Base-by-base conservation (phyloP, 2,797 vertebrate species). In the Cynodonichthys magdalenae region DNA sequence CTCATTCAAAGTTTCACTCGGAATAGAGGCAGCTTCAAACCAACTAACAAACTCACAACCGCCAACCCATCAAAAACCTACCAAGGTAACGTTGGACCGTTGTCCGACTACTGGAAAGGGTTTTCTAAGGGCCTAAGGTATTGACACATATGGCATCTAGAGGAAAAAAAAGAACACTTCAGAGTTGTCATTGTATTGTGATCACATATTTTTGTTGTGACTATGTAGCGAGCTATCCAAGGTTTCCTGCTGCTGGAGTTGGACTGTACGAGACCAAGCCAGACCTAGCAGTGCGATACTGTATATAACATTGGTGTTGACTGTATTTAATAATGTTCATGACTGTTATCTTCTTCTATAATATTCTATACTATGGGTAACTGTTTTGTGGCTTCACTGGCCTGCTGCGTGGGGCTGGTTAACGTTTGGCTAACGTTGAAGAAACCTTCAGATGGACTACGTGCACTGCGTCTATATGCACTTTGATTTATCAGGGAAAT, bases 401-500 rank as follows among this genome's bases (percentile, higher is more conserved):
- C 93, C 94, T 93, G 93, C 90, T 90, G 90, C 90, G 92, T 92
- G 89, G 92, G 92, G 91, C 93, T 93, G 90, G 91, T 87, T 92
- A 91, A 92, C 81, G 88, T 93, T 87, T 81, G 83, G 89, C 87
- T 85, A 86, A 89, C 82, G 90, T 90, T 80, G 85, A 87, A 87
- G 88, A 92, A 90, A 91, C 89, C 90, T 94, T 95, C 93, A 93
- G 93, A 96, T 93, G 94, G 94, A 95, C 95, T 93, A 95, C 93
- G 94, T 94, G 96, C 96, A 96, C 95, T 96, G 95, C 94, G 95
- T 97, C 95, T 95, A 95, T 96, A 95, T 96, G 96, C 97, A 99
- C 97, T 97, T 96, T 97, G 96, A 94, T 96, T 96, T 96, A 95
- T 99, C 97, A 99, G 97, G 97, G 97, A 99, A 96, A 96, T 95